Conservation (phyloP, 2,113 vertebrate genomes). For the Larimichthys crocea region DNA sequence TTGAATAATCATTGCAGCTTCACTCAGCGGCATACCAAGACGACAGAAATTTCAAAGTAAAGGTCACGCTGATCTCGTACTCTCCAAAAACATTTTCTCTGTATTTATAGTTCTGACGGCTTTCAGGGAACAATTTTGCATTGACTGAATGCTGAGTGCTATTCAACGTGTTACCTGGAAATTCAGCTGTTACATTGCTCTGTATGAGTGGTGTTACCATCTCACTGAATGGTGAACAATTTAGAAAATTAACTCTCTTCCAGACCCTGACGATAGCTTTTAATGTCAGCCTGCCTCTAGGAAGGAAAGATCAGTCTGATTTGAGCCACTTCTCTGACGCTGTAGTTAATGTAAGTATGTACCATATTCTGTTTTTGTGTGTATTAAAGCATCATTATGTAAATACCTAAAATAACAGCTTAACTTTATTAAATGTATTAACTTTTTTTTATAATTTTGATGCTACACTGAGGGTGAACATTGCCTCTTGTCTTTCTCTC, state of each 20-base stretch:
- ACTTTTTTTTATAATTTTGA: too few species aligned
- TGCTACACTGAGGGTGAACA: too few species aligned
- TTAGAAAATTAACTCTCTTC: constrained; percentile 37
- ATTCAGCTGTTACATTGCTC: not conserved
- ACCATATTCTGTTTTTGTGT: not conserved
- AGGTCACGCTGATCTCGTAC: constrained; percentile 21
- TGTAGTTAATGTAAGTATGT: constrained; percentile 5
- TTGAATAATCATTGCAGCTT: too few species aligned
- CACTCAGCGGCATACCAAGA: constrained; percentile 30
- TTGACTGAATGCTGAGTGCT: not conserved
- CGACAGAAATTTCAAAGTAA: constrained; percentile 48
- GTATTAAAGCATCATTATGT: not conserved
- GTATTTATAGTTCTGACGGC: constrained; percentile 25
- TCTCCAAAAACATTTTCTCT: constrained; percentile 27
- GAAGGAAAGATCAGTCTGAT: constrained; percentile 51
- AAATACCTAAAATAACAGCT: too few species aligned
- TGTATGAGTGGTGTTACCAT: constrained; percentile 5
- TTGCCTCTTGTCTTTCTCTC: too few species aligned
- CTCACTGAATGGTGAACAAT: not conserved
- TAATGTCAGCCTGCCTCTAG: constrained; percentile 55
- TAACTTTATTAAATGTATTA: too few species aligned
- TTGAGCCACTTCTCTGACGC: constrained; percentile 24
- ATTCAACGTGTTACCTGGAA: not conserved
- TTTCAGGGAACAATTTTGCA: constrained; percentile 41
- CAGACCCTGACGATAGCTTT: constrained; percentile 36